Percentiles rank a stretch among this genome's conserved stretches.
Conservation (phyloP, 2,113 vertebrate species). For the Apodemus speciosus region DNA sequence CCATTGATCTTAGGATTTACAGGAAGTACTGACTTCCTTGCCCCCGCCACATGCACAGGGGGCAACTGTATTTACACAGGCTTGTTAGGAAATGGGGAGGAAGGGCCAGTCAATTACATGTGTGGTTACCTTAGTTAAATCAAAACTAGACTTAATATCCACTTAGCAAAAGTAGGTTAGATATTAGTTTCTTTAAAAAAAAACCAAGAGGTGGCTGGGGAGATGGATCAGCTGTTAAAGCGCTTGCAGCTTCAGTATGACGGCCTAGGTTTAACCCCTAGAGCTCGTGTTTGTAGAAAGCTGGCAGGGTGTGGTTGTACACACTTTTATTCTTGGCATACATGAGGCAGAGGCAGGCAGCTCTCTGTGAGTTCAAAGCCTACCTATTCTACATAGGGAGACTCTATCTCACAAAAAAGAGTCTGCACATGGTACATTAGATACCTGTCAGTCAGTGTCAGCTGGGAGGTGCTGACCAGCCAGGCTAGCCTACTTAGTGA, state of each 20-base stretch:
- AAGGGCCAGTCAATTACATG: not conserved
- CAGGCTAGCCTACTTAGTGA: not conserved
- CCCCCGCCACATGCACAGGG: no score
- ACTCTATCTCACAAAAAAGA: not conserved
- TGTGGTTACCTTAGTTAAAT: conserved; percentile 40
- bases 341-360: not conserved
- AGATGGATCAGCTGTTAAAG: not conserved
- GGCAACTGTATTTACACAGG: not conserved
- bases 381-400: not conserved
- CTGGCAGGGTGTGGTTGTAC: no score
- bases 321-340: not conserved
- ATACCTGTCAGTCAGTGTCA: not conserved
- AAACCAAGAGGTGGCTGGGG: not conserved
- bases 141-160: not conserved
- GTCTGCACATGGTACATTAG: not conserved
- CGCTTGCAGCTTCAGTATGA: not conserved
- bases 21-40: not conserved
- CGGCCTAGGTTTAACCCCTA: not conserved
- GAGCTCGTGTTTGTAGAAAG: not conserved
- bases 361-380: not conserved
- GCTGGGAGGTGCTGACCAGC: not conserved
- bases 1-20: not conserved
- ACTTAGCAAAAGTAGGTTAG: not conserved
- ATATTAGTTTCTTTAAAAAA: not conserved
- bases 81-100: not conserved